These are phyloP conservation scores for Apoda limacodes DNA, from an alignment of 2,888 invertebrate genomes.

Conservation along the genomic window DNA sequence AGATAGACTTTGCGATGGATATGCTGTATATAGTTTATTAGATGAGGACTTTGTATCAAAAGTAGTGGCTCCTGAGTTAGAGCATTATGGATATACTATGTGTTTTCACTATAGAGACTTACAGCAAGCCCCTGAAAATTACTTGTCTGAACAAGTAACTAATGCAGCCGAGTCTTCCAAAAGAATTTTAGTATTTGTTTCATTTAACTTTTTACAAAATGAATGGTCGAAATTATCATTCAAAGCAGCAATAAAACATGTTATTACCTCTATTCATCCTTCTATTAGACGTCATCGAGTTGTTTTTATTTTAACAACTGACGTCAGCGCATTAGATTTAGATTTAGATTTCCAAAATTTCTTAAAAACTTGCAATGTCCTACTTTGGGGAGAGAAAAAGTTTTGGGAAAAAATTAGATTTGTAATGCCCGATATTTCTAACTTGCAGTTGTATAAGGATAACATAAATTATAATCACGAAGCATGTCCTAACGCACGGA, in stretches of 20 bases:
- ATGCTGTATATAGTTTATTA: slow-evolving; percentile 86
- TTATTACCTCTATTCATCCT: slow-evolving; percentile 74
- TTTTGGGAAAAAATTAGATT: slow-evolving; percentile 91
- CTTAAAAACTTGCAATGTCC: slow-evolving; percentile 77
- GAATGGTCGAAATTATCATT: slow-evolving; percentile 88
- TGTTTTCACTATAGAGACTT: slow-evolving; percentile 77
- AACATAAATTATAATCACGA: slow-evolving; percentile 65
- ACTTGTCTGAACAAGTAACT: slow-evolving; percentile 71
- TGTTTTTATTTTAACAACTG: slow-evolving; percentile 66
- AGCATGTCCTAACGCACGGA: slow-evolving; percentile 66
- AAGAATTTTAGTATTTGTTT: slow-evolving; percentile 82
- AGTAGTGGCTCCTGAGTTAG: slow-evolving; percentile 80
- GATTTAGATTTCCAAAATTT: slow-evolving; percentile 81
- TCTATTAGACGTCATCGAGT: slow-evolving; percentile 72
- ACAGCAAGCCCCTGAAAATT: slow-evolving; percentile 71
- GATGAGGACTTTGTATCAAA: slow-evolving; percentile 80
- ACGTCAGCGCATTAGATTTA: slow-evolving; percentile 78
- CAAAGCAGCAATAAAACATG: slow-evolving; percentile 82
- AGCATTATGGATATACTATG: slow-evolving; percentile 74
- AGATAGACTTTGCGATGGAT: slow-evolving; percentile 86
- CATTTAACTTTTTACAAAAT: slow-evolving; percentile 82
- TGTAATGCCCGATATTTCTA: slow-evolving; percentile 82
- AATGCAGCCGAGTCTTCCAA: slow-evolving; percentile 74
- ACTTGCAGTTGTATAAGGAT: slow-evolving; percentile 72
- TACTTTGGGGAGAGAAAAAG: slow-evolving; percentile 84